Percentiles rank a stretch among this genome's conserved stretches.
Conservation (phyloP, 2,888 invertebrate species). For the Platypus cylindrus region DNA sequence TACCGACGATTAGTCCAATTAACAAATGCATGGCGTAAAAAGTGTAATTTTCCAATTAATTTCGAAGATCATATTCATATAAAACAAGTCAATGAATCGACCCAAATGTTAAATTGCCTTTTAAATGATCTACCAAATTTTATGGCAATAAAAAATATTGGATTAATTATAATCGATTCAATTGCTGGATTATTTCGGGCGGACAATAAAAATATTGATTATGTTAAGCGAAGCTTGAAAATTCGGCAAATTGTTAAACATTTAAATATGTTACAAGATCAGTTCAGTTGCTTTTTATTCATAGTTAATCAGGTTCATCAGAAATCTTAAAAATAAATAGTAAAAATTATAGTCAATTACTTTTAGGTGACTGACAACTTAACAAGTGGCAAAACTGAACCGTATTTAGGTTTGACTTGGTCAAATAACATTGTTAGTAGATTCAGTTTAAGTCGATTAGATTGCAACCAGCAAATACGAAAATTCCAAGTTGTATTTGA, state of each 20-base stretch:
- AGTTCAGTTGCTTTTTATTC: constrained; percentile 45
- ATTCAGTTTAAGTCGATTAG: constrained; percentile 39
- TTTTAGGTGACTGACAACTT: constrained; percentile 25
- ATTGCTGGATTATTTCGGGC: constrained; percentile 58
- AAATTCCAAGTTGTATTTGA: constrained; percentile 44
- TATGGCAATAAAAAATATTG: constrained; percentile 30
- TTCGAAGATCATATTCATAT: constrained; percentile 51
- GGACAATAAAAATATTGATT: constrained; percentile 36
- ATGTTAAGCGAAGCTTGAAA: constrained; percentile 40
- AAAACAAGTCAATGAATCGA: constrained; percentile 49
- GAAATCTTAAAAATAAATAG: constrained; percentile 3
- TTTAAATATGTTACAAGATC: constrained; percentile 42
- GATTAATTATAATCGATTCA: constrained; percentile 58
- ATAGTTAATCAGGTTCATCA: constrained; percentile 69
- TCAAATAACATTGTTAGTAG: constrained; percentile 49
- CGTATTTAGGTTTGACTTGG: constrained; percentile 55
- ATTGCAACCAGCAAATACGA: constrained; percentile 28
- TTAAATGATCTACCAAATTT: constrained; percentile 41
- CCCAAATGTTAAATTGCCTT: constrained; percentile 43
- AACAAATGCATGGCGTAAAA: constrained; percentile 28
- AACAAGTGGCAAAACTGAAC: constrained; percentile 31
- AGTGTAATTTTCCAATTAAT: constrained; percentile 25
- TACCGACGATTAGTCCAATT: constrained; percentile 50
- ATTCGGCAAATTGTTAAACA: constrained; percentile 43
- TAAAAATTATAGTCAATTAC: constrained; percentile 1